phyloP scores from a whole-genome alignment of 1,140 invertebrate genomes.

The Helicoverpa armigera region DNA sequence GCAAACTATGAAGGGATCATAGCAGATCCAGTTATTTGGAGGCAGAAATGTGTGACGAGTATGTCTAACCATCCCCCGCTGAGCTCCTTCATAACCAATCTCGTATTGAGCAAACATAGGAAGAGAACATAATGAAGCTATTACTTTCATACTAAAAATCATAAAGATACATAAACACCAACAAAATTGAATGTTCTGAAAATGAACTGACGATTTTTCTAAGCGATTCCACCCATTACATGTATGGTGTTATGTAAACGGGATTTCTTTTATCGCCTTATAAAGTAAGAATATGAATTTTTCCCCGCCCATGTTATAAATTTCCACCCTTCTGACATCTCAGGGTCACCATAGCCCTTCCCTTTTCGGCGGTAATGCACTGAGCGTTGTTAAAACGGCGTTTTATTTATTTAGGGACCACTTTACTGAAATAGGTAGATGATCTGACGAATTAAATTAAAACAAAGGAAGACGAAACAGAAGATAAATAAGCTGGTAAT shows the following conservation, averaged over 20 bases:
- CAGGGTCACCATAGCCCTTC: conserved; percentile 19
- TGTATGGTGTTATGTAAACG: background rate
- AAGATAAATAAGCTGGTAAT: too few species aligned
- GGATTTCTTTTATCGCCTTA: background rate
- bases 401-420: background rate
- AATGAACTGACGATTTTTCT: background rate
- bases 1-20: too few species aligned
- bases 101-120: too few species aligned
- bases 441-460: too few species aligned
- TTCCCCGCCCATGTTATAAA: conserved; percentile 15
- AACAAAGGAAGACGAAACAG: too few species aligned
- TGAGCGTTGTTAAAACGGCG: background rate
- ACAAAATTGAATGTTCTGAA: background rate
- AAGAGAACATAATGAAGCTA: too few species aligned
- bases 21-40: too few species aligned
- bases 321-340: conserved; percentile 23
- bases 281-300: conserved; percentile 23
- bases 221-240: background rate
- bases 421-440: background rate
- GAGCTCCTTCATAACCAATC: too few species aligned
- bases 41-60: too few species aligned
- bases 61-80: too few species aligned
- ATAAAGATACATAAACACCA: too few species aligned
- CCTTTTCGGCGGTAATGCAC: conserved; percentile 29
- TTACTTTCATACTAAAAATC: too few species aligned